Evolutionary conservation across 2,797 vertebrate genomes (phyloP).

Genomic region (Linurgus olivaceus): DNA sequence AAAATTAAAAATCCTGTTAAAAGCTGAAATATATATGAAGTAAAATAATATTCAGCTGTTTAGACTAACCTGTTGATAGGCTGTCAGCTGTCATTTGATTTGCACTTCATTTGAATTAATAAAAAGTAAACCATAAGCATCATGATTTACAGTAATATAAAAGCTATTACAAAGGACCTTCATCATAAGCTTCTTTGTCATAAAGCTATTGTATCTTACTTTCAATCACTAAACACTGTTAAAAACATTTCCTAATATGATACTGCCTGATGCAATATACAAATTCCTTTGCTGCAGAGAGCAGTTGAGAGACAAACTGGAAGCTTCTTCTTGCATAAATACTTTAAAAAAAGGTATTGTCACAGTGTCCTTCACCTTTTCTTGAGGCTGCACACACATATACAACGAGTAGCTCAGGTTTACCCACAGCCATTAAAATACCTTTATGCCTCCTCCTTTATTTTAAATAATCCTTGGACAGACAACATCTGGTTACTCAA

Average conservation of each 20-base stretch:
- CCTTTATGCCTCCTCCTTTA: background rate
- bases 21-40: constrained; percentile 52
- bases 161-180: constrained; percentile 60
- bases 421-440: background rate
- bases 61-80: constrained; percentile 60
- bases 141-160: constrained; percentile 61
- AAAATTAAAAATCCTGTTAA: constrained; percentile 51
- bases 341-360: background rate
- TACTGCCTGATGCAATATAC: background rate
- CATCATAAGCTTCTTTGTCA: constrained; percentile 66
- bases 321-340: background rate
- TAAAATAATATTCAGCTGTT: constrained; percentile 55
- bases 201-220: constrained; percentile 59
- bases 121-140: constrained; percentile 63
- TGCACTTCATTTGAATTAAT: constrained; percentile 66
- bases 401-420: background rate
- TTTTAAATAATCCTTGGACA: background rate
- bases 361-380: background rate
- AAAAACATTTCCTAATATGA: constrained; percentile 56
- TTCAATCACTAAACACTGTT: constrained; percentile 66
- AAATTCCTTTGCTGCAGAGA: constrained; percentile 55
- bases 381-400: background rate
- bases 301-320: background rate
- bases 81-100: constrained; percentile 65
- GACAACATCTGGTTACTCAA: background rate